These are phyloP conservation scores for Daktulosphaira vitifoliae DNA, from an alignment of 1,140 invertebrate genomes.

Conservation along the genomic window DNA sequence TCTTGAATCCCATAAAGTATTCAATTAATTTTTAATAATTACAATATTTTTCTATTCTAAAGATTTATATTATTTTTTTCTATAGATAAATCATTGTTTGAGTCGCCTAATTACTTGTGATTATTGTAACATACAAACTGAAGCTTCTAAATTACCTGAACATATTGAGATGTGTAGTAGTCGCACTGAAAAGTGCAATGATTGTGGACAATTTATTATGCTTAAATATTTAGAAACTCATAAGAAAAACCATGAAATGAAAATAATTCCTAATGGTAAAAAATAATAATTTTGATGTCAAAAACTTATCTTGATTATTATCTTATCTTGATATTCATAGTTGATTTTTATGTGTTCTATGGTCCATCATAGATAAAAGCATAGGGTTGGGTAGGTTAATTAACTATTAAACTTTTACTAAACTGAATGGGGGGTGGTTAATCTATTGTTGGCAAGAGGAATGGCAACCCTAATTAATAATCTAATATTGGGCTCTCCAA, in stretches of 20 bases:
- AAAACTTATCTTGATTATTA: background rate
- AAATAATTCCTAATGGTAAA: conserved; percentile 8
- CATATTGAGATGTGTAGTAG: conserved; percentile 59
- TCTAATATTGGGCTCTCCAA: no score
- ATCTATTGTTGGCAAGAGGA: no score
- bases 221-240: conserved; percentile 55
- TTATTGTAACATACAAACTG: conserved; percentile 54
- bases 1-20: conserved; percentile 46
- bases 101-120: conserved; percentile 45
- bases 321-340: no score
- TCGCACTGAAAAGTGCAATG: conserved; percentile 54
- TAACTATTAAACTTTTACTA: no score
- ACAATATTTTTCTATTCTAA: background rate
- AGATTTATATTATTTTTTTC: background rate
- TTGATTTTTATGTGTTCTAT: no score
- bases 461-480: no score
- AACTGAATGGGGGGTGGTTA: no score
- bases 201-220: conserved; percentile 58
- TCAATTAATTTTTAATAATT: background rate
- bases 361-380: no score
- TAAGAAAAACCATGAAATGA: conserved; percentile 37
- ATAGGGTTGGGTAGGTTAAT: no score
- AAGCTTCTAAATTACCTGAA: conserved; percentile 48
- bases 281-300: background rate
- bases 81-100: conserved; percentile 24